Conservation (phyloP, 2,888 invertebrate species). For the Schizotus pectinicornis region DNA sequence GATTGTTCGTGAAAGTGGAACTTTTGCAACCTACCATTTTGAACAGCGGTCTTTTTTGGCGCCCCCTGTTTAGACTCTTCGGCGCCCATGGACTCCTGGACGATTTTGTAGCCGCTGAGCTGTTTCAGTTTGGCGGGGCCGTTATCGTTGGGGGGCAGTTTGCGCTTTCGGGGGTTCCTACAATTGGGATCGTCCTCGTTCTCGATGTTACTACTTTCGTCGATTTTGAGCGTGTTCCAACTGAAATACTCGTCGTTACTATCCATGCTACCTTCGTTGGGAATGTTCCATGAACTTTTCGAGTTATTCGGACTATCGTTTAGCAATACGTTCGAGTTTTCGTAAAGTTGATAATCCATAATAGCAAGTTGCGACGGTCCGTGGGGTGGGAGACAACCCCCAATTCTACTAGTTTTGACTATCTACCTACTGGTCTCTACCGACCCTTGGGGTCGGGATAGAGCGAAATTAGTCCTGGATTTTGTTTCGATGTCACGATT, state of each 20-base stretch:
- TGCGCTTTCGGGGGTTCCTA: conserved; percentile 40
- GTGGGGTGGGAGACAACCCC: not conserved
- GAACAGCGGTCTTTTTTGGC: conserved; percentile 33
- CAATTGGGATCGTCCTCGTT: conserved; percentile 6
- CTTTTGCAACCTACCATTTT: conserved; percentile 42
- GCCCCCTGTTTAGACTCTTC: conserved; percentile 35
- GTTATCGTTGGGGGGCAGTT: conserved; percentile 20
- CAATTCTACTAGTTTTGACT: conserved; percentile 6
- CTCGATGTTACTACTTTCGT: conserved; percentile 41
- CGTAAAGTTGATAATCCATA: conserved; percentile 59
- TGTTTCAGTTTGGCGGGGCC: conserved; percentile 33
- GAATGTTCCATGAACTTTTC: conserved; percentile 52
- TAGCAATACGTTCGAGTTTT: conserved; percentile 48
- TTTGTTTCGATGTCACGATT: conserved; percentile 33
- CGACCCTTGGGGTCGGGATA: not conserved
- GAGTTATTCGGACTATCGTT: conserved; percentile 47
- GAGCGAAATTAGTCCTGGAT: conserved; percentile 24
- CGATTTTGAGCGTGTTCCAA: conserved; percentile 55
- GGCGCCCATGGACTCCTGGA: conserved; percentile 36
- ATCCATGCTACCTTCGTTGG: conserved; percentile 47
- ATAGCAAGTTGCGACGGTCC: conserved; percentile 27
- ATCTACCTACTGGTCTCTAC: conserved; percentile 14
- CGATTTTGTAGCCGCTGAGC: conserved; percentile 30
- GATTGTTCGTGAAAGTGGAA: not conserved
- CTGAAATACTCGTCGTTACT: conserved; percentile 55